Conservation (phyloP, 2,888 invertebrate species). For the Xestia sexstrigata region DNA sequence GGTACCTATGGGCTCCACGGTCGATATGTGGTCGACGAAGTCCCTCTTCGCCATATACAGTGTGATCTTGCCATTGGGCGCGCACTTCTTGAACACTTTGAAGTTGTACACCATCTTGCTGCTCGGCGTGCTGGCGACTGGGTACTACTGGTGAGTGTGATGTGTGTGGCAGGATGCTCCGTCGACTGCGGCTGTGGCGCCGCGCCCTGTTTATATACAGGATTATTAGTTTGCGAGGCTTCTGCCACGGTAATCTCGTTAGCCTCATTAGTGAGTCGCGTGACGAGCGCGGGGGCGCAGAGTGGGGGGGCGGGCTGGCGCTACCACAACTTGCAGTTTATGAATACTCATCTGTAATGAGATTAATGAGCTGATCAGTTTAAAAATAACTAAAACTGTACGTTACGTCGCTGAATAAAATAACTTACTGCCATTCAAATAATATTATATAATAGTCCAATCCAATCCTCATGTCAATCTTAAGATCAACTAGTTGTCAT, state of each 20-base stretch:
- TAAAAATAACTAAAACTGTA: constrained; percentile 1
- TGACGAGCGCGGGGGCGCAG: neutral
- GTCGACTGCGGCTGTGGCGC: constrained; percentile 42
- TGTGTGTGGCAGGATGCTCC: constrained; percentile 24
- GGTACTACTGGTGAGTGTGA: neutral
- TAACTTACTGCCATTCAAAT: neutral
- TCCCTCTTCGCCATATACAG: constrained; percentile 96
- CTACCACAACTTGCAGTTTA: constrained; percentile 29
- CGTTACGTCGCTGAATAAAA: neutral
- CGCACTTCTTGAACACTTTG: constrained; percentile 97
- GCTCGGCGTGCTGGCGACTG: constrained; percentile 8
- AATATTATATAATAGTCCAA: neutral
- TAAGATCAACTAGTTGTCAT: neutral
- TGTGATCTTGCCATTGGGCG: constrained; percentile 96
- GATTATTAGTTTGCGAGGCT: constrained; percentile 82
- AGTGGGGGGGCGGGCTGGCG: neutral
- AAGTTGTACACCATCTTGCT: constrained; percentile 96
- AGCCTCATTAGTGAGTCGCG: constrained; percentile 73
- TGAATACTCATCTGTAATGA: constrained; percentile 49
- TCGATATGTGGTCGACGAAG: constrained; percentile 96
- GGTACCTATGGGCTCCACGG: constrained; percentile 95
- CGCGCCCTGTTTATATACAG: constrained; percentile 76
- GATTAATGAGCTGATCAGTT: constrained; percentile 29
- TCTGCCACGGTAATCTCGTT: constrained; percentile 81
- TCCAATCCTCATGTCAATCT: neutral